Evolutionary conservation across 2,113 vertebrate genomes (phyloP), one percentile per base, ranked within the genome.

Genomic region (Alligator mississippiensis): DNA sequence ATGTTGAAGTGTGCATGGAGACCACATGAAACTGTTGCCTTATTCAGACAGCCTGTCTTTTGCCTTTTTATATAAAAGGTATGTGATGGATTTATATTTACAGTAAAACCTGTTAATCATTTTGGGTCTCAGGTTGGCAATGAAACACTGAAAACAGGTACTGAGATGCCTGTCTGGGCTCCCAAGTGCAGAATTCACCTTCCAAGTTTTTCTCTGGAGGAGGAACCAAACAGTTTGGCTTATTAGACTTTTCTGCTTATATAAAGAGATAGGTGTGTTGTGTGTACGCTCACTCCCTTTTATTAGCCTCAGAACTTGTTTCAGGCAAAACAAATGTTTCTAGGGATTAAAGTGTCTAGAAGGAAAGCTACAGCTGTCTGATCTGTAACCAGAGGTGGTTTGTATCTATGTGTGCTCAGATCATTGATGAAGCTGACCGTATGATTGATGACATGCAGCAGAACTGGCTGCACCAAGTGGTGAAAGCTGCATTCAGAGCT

Each of bases 391-490:
- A 18, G 19, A 61, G 11, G 10, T 77, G 34, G 0, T 38, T 82
- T 82, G 77, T 1, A 1, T 88, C 64, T 24, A 4, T 87, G n/a
- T 92, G 83, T 74, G 18, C 77, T 19, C 89, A 99, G 99, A 95
- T 99, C 0, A 95, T 99, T 18, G 99, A 99, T 10, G 99, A 99
- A 96, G 99, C 99, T 0, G 99, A 99, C 96, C 98, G 98, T 55
- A 99, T 99, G 99, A 98, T 99, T 2, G 99, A 99, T 97, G 98
- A 98, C 95, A 99, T 99, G 99, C 98, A 99, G 94, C 99, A 99
- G 97, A 98, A 98, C 25, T 99, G 99, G 98, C 98, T 99, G 84
- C 98, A 97, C 22, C 98, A 98, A 55, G 98, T 99, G 61, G 96
- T 98, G 81, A 99, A 93, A 25, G 99, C 98, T 0, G 99, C 98